Percentiles rank a stretch among this genome's conserved stretches.
These are phyloP conservation scores for Dioctria linearis DNA, from an alignment of 2,888 invertebrate species.

Conservation along the genomic window DNA sequence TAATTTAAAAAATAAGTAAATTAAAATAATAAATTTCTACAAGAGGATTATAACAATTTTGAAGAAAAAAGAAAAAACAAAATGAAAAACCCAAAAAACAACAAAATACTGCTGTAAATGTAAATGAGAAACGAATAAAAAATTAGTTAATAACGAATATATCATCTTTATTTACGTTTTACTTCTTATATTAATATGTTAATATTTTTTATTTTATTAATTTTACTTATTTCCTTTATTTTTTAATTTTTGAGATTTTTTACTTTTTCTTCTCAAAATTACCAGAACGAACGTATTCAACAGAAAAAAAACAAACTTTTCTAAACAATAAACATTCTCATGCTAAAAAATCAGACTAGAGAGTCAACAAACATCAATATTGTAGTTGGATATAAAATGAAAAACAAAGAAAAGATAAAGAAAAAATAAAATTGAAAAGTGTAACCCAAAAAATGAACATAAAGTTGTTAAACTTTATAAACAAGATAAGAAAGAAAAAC, in stretches of 20 bases:
- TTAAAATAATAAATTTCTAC: slow-evolving; percentile 51
- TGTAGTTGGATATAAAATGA: slow-evolving; percentile 37
- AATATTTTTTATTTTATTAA: neutral
- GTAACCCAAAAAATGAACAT: neutral
- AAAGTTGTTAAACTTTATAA: neutral
- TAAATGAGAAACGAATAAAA: slow-evolving; percentile 51
- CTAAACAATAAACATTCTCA: neutral
- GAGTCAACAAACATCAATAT: neutral
- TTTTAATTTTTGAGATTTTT: neutral
- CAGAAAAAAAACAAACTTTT: slow-evolving; percentile 16
- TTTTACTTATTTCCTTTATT: slow-evolving; percentile 18
- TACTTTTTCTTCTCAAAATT: neutral
- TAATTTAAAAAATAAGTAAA: slow-evolving; percentile 49
- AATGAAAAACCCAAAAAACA: neutral
- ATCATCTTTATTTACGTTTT: neutral
- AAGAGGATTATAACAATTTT: slow-evolving; percentile 44
- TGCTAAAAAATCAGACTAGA: no score
- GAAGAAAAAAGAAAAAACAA: slow-evolving; percentile 25
- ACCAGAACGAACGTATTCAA: slow-evolving; percentile 16
- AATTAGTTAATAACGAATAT: slow-evolving; percentile 40
- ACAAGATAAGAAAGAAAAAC: slow-evolving; percentile 1
- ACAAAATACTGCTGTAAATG: slow-evolving; percentile 39
- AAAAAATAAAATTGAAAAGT: neutral
- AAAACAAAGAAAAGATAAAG: slow-evolving; percentile 3
- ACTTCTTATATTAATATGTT: no score